A percentile compares a stretch with the other conserved stretches of the same genome.
These are phyloP conservation scores for Thaumetopoea pityocampa DNA, from an alignment of 1,140 invertebrate genomes.

Conservation along the genomic window DNA sequence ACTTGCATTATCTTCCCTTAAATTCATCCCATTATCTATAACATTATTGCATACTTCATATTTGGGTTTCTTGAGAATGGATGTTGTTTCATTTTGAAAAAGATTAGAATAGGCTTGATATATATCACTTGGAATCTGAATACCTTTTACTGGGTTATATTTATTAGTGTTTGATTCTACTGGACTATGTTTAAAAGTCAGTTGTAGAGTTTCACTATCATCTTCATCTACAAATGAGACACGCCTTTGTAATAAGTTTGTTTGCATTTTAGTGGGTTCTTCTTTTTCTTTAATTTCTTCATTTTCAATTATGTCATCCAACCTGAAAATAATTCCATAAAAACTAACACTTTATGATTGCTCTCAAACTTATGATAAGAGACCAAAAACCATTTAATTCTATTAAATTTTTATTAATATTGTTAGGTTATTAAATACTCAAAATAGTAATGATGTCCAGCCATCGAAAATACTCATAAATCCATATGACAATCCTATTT, in stretches of 20 bases:
- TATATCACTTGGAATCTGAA: constrained; percentile 64
- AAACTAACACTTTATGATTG: too few relatives aligned
- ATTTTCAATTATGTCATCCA: constrained; percentile 48
- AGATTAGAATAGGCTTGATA: constrained; percentile 45
- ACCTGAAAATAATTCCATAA: constrained; percentile 34
- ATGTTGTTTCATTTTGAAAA: constrained; percentile 46
- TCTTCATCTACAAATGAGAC: constrained; percentile 64
- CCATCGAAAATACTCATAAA: too few relatives aligned
- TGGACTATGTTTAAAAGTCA: constrained; percentile 58
- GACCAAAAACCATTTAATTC: too few relatives aligned
- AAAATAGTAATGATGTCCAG: too few relatives aligned
- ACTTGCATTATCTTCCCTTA: too few relatives aligned
- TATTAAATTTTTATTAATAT: too few relatives aligned
- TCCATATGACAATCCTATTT: too few relatives aligned
- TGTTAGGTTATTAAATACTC: too few relatives aligned
- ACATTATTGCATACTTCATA: constrained; percentile 19
- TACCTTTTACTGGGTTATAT: constrained; percentile 41
- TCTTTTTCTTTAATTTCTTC: constrained; percentile 31
- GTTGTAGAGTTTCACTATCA: constrained; percentile 49
- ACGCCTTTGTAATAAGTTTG: constrained; percentile 34
- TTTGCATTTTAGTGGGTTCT: constrained; percentile 10
- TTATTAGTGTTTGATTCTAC: constrained; percentile 27
- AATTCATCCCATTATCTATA: too few relatives aligned
- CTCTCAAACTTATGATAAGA: too few relatives aligned
- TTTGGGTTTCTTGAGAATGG: constrained; percentile 65